These are phyloP conservation scores for Brachyopa scutellaris DNA, from an alignment of 2,888 invertebrate genomes.

Conservation along the genomic window DNA sequence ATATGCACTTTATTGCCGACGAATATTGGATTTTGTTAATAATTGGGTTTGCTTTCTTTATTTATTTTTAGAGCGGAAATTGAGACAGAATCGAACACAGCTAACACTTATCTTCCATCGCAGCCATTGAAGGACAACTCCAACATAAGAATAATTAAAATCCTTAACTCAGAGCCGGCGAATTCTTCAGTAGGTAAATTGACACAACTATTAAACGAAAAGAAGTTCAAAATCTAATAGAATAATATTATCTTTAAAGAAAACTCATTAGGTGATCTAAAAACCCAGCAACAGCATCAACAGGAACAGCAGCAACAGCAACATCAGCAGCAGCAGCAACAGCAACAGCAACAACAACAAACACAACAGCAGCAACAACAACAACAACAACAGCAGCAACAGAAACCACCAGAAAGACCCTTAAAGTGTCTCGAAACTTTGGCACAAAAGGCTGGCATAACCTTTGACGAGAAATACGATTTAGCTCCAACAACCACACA, in stretches of 20 bases:
- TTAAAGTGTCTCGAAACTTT: conserved; percentile 88
- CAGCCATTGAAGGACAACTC: conserved; percentile 81
- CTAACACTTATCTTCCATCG: conserved; percentile 78
- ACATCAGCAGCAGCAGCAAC: conserved; percentile 77
- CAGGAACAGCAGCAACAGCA: conserved; percentile 83
- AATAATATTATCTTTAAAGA: conserved; percentile 30
- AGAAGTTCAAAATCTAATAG: neutral
- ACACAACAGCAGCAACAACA: conserved; percentile 78
- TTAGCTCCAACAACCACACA: conserved; percentile 81
- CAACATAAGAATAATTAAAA: conserved; percentile 78
- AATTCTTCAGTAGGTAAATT: conserved; percentile 82
- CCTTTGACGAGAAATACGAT: conserved; percentile 89
- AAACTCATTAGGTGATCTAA: conserved; percentile 73
- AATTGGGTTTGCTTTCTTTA: neutral
- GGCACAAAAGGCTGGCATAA: conserved; percentile 88
- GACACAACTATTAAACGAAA: neutral
- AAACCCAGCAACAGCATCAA: conserved; percentile 81
- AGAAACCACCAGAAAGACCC: conserved; percentile 80
- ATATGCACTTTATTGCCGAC: too few relatives aligned
- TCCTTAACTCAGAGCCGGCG: conserved; percentile 77
- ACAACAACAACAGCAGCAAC: conserved; percentile 78
- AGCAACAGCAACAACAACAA: conserved; percentile 77
- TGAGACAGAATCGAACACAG: conserved; percentile 76
- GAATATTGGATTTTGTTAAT: too few relatives aligned
- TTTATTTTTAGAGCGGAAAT: conserved; percentile 78